These are phyloP conservation scores for Melinopterus prodromus DNA, from an alignment of 2,888 invertebrate species.

Conservation along the genomic window DNA sequence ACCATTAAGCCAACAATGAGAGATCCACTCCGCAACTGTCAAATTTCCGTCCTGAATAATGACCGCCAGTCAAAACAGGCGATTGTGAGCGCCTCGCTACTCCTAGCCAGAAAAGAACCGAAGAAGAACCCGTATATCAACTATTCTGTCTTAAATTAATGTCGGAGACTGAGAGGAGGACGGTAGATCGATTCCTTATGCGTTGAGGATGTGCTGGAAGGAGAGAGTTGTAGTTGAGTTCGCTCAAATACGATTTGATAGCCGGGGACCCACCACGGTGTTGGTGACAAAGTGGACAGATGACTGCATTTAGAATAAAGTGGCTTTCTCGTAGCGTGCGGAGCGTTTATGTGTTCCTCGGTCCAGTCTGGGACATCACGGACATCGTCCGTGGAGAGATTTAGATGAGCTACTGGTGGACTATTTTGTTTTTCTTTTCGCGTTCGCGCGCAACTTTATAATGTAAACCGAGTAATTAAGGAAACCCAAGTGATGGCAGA, in stretches of 20 bases:
- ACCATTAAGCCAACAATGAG: slow-evolving; percentile 44
- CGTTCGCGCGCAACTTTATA: slow-evolving; percentile 15
- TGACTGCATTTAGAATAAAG: slow-evolving; percentile 54
- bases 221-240: slow-evolving; percentile 40
- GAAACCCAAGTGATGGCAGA: slow-evolving; percentile 5
- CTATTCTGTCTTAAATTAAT: slow-evolving; percentile 37
- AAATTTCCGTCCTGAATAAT: slow-evolving; percentile 55
- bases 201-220: slow-evolving; percentile 27
- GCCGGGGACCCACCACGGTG: slow-evolving; percentile 58
- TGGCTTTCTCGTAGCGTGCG: slow-evolving; percentile 27
- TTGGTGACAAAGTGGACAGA: slow-evolving; percentile 61
- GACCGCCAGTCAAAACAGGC: slow-evolving; percentile 55
- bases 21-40: slow-evolving; percentile 55
- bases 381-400: slow-evolving; percentile 16
- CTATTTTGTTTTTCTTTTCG: slow-evolving; percentile 16
- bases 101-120: slow-evolving; percentile 8
- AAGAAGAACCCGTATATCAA: slow-evolving; percentile 37
- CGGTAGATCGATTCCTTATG: neutral
- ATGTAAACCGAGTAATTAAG: slow-evolving; percentile 24
- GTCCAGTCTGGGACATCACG: neutral
- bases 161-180: slow-evolving; percentile 24
- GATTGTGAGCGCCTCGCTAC: slow-evolving; percentile 47
- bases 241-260: slow-evolving; percentile 47
- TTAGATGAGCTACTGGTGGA: slow-evolving; percentile 18
- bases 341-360: neutral